Percentiles rank a stretch among this genome's conserved stretches.
Evolutionary conservation across 2,888 invertebrate genomes (phyloP).

Genomic region (Synergus laeviventris): DNA sequence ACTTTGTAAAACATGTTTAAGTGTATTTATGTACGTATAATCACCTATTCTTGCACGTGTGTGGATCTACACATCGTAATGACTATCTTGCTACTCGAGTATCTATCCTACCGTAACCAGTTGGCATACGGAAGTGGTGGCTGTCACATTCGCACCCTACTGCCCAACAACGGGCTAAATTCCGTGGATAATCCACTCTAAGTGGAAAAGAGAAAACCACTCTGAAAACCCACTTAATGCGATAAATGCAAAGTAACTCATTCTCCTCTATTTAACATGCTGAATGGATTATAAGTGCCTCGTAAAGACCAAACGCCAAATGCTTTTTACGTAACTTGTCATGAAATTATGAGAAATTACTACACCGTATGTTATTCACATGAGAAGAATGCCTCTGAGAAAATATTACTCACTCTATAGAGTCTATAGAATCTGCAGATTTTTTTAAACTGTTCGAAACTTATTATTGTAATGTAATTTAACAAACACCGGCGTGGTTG

Average conservation of each 20-base stretch:
- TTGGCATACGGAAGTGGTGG: conserved; percentile 53
- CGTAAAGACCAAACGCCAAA: neutral
- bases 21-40: conserved; percentile 24
- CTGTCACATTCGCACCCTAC: conserved; percentile 45
- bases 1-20: neutral
- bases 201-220: conserved; percentile 14
- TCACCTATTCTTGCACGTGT: conserved; percentile 43
- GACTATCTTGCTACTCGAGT: conserved; percentile 37
- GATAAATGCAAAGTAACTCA: conserved; percentile 2
- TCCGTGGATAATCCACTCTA: conserved; percentile 3
- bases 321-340: neutral
- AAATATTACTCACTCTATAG: too few relatives aligned
- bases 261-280: neutral
- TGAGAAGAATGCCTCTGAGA: neutral
- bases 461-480: too few relatives aligned
- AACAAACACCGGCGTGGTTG: too few relatives aligned
- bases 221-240: conserved; percentile 9
- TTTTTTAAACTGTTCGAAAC: too few relatives aligned
- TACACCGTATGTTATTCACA: neutral
- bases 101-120: conserved; percentile 47
- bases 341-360: neutral
- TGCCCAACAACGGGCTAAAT: conserved; percentile 4
- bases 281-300: conserved; percentile 5
- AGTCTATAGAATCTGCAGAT: too few relatives aligned
- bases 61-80: conserved; percentile 24